phyloP scores from a whole-genome alignment of 2,113 vertebrate species.

The Seriola dumerili region DNA sequence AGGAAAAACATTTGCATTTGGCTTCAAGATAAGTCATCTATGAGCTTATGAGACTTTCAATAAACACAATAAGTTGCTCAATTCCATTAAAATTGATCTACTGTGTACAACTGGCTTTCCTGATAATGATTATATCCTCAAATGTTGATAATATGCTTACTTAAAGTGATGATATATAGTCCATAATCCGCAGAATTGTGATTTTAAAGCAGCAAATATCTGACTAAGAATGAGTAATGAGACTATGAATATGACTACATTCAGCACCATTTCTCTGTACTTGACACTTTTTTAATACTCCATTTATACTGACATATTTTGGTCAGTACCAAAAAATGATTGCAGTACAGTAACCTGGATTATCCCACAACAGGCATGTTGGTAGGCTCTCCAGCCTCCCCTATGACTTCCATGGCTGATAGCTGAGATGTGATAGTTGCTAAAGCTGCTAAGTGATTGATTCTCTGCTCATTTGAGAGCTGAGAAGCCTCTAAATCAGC shows the following conservation, averaged over 20 bases:
- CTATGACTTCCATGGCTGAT: background rate
- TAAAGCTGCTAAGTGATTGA: constrained; percentile 42
- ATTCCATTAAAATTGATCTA: background rate
- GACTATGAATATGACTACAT: too few relatives aligned
- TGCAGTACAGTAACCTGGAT: background rate
- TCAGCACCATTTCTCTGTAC: too few relatives aligned
- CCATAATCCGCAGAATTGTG: background rate
- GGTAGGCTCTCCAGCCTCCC: background rate
- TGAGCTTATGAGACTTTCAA: too few relatives aligned
- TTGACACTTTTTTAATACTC: background rate
- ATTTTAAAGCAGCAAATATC: background rate
- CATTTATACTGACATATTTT: background rate
- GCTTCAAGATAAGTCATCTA: too few relatives aligned
- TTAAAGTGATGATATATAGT: background rate
- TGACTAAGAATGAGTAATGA: too few relatives aligned
- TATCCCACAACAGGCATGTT: background rate
- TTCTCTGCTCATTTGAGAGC: constrained; percentile 44
- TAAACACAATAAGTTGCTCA: background rate
- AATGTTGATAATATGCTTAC: too few relatives aligned
- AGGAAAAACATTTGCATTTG: too few relatives aligned
- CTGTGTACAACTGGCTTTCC: background rate
- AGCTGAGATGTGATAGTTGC: constrained; percentile 30
- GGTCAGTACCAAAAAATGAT: background rate
- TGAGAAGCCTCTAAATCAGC: constrained; percentile 38
- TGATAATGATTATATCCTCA: background rate